These are phyloP conservation scores for Pelosia muscerda DNA, from an alignment of 2,888 invertebrate genomes.

Conservation along the genomic window DNA sequence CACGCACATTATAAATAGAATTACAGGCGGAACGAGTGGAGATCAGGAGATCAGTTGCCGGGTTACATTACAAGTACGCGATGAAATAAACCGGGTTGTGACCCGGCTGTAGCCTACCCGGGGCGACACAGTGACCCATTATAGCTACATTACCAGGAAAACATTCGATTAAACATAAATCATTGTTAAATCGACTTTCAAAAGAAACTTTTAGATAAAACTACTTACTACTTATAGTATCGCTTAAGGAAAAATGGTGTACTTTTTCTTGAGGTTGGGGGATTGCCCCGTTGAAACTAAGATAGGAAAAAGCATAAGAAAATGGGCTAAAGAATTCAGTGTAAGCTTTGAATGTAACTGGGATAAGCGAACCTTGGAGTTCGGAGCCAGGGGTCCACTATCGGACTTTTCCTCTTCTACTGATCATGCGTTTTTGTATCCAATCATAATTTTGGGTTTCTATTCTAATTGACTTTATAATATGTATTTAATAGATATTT, in stretches of 20 bases:
- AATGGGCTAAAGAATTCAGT: neutral
- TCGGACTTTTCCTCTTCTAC: no score
- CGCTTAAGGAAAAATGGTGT: neutral
- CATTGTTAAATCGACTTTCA: neutral
- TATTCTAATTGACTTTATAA: no score
- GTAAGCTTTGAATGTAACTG: no score
- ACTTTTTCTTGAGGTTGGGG: neutral
- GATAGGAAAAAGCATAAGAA: neutral
- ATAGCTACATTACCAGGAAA: conserved; percentile 21
- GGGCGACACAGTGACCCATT: conserved; percentile 60
- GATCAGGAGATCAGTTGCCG: neutral
- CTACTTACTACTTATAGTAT: no score
- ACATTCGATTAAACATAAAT: conserved; percentile 7
- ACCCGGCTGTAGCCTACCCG: conserved; percentile 56
- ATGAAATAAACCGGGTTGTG: conserved; percentile 15
- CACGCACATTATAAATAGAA: neutral
- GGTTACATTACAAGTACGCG: conserved; percentile 9
- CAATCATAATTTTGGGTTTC: no score
- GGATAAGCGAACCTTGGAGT: no score
- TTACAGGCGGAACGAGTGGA: neutral
- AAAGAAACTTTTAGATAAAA: conserved; percentile 2
- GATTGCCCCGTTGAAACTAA: neutral
- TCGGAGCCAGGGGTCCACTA: no score
- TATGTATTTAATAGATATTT: no score
- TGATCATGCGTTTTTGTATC: no score